Base-by-base conservation (phyloP, 1,140 invertebrate genomes). In the Drosophila ohnishii region DNA sequence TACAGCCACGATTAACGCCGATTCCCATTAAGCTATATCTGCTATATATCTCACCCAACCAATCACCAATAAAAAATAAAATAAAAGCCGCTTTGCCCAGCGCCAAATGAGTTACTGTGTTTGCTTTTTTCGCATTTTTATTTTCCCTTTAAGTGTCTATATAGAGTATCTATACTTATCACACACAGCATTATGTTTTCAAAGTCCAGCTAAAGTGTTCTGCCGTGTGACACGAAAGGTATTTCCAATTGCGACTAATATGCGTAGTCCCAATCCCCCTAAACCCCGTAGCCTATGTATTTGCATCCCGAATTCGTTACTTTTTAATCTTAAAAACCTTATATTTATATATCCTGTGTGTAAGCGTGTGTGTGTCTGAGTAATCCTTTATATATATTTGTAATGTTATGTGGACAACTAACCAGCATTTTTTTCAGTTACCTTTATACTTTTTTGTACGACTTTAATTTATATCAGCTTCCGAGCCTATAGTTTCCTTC, bases 1-100 rank as follows among this genome's bases (percentile, higher is more conserved):
- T 67, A 75, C 45, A 71, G 50, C 75, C 76, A 83, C 74, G 78
- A 81, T 69, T 79, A 88, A 80, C 80, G 80, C 84, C 84, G 83
- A 82, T 72, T 61, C 48, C 70, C 83, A 82, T 81, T 75, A 76
- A 75, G 70, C 78, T 78, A 72, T 67, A 80, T 45, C 72, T 71
- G 50, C 51, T 50, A 71, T 51, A 51, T 34, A 51, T 47, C 45
- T 75, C 75, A 67, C 65, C 37, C 40, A 70, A 51, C 57, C 16
- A 57, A 48, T 71, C 50, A 72, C 67, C 25, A 56, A 39, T 32
- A 30, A 35, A 32, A 53, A 72, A 48, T 16, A n/a, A 55, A 28
- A n/a, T 44, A 25, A 53, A 50, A 25, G 65, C 65, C 30, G 65
- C 72, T 75, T 75, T 75, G 71, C 72, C 60, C 66, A 71, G 53